phyloP scores from a whole-genome alignment of 2,797 vertebrate genomes.

The Kryptolebias ocellatus region DNA sequence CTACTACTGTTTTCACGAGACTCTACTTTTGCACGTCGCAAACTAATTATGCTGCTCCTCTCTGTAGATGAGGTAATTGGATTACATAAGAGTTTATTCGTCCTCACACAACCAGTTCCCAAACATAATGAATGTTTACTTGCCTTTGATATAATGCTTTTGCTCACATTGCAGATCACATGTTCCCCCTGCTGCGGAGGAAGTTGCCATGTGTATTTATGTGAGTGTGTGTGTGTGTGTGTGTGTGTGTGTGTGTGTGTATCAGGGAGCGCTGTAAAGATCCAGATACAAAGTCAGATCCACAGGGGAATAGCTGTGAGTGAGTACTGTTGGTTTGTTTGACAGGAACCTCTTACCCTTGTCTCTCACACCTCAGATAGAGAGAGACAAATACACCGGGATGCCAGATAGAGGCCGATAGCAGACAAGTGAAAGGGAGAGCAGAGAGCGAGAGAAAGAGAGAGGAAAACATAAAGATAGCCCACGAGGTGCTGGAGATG shows the following conservation, averaged over 20 bases:
- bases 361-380: conserved; percentile 79
- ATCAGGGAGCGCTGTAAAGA: conserved; percentile 58
- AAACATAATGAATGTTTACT: conserved; percentile 40
- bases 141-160: conserved; percentile 60
- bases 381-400: conserved; percentile 75
- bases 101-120: conserved; percentile 21
- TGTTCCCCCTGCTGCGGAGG: conserved; percentile 50
- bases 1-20: not conserved
- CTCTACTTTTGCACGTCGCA: conserved; percentile 8
- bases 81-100: conserved; percentile 34
- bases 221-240: conserved; percentile 29
- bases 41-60: conserved; percentile 21
- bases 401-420: conserved; percentile 74
- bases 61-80: conserved; percentile 29
- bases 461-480: conserved; percentile 63
- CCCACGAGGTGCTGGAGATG: conserved; percentile 67
- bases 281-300: conserved; percentile 72
- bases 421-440: conserved; percentile 57
- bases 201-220: conserved; percentile 40
- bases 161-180: conserved; percentile 54
- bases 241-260: conserved; percentile 44
- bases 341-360: conserved; percentile 81
- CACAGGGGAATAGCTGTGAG: conserved; percentile 75
- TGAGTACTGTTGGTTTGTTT: conserved; percentile 81
- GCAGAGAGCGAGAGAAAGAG: conserved; percentile 23